Percentiles rank a stretch among this genome's conserved stretches.
Evolutionary conservation across 2,888 invertebrate species (phyloP).

Genomic region (Acanthosoma haemorrhoidale): DNA sequence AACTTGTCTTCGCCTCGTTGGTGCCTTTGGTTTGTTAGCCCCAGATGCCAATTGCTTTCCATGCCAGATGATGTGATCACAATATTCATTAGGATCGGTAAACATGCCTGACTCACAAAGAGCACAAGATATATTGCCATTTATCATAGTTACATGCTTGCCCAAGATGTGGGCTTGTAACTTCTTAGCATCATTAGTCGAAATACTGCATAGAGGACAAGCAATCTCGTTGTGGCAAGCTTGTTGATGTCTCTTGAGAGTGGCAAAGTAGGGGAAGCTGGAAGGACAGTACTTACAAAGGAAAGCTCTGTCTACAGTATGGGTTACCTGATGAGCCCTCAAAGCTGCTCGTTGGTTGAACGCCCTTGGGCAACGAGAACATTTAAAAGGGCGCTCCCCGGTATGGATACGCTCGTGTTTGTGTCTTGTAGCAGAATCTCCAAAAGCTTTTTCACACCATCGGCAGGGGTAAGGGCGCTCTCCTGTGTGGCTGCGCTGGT

Average conservation of each 20-base stretch:
- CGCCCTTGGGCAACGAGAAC: slow-evolving; percentile 45
- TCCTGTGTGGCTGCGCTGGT: slow-evolving; percentile 40
- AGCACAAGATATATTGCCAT: slow-evolving; percentile 31
- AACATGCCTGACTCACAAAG: slow-evolving; percentile 38
- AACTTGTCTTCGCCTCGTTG: slow-evolving; percentile 3
- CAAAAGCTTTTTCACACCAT: slow-evolving; percentile 43
- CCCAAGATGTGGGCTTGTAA: slow-evolving; percentile 33
- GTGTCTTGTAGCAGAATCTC: slow-evolving; percentile 40
- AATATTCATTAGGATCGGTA: slow-evolving; percentile 35
- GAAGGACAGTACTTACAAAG: slow-evolving; percentile 39
- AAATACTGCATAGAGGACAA: slow-evolving; percentile 37
- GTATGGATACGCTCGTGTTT: slow-evolving; percentile 44
- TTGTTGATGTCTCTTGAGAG: slow-evolving; percentile 38
- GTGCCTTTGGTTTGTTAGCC: slow-evolving; percentile 5
- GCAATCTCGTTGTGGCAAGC: slow-evolving; percentile 37
- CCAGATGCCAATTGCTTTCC: slow-evolving; percentile 38
- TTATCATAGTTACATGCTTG: slow-evolving; percentile 33
- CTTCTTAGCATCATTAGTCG: slow-evolving; percentile 32
- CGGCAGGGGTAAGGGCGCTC: slow-evolving; percentile 42
- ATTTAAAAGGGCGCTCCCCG: slow-evolving; percentile 46
- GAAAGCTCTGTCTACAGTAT: slow-evolving; percentile 38
- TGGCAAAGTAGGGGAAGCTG: slow-evolving; percentile 39
- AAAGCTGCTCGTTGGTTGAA: slow-evolving; percentile 43
- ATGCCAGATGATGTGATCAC: slow-evolving; percentile 40
- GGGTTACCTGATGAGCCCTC: slow-evolving; percentile 40